phyloP scores from a whole-genome alignment of 1,140 invertebrate species.

The Telenomus remus region DNA sequence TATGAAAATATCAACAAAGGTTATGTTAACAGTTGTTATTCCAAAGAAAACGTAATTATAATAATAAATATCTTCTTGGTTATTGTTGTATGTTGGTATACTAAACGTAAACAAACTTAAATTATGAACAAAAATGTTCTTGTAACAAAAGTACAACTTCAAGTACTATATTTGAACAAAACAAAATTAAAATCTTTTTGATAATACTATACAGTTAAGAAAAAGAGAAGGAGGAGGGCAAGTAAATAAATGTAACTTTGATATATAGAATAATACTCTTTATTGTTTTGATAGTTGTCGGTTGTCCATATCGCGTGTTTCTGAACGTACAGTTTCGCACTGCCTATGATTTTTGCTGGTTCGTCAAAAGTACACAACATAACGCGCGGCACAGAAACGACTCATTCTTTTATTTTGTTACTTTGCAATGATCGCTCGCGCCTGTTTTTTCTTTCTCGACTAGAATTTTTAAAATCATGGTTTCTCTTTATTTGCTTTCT shows the following conservation, averaged over 20 bases:
- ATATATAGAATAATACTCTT: constrained; percentile 77
- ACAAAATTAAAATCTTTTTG: no score
- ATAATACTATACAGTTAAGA: not conserved
- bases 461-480: constrained; percentile 47
- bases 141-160: no score
- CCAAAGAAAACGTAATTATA: no score
- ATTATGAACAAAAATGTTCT: no score
- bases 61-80: no score
- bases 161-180: no score
- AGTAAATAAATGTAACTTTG: constrained; percentile 62
- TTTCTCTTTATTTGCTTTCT: constrained; percentile 20
- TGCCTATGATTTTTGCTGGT: constrained; percentile 54
- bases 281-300: constrained; percentile 74
- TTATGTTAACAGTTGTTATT: no score
- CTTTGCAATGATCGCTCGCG: constrained; percentile 26
- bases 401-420: constrained; percentile 7
- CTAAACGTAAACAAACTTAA: no score
- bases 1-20: no score
- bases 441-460: constrained; percentile 49
- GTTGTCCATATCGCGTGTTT: constrained; percentile 71
- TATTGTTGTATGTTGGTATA: no score
- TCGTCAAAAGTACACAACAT: constrained; percentile 60
- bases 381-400: constrained; percentile 47
- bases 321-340: constrained; percentile 44
- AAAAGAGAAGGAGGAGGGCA: not conserved